Conservation (phyloP, 37 sponge, comb jelly and placozoan genomes). For the Chondrosia reniformis region DNA sequence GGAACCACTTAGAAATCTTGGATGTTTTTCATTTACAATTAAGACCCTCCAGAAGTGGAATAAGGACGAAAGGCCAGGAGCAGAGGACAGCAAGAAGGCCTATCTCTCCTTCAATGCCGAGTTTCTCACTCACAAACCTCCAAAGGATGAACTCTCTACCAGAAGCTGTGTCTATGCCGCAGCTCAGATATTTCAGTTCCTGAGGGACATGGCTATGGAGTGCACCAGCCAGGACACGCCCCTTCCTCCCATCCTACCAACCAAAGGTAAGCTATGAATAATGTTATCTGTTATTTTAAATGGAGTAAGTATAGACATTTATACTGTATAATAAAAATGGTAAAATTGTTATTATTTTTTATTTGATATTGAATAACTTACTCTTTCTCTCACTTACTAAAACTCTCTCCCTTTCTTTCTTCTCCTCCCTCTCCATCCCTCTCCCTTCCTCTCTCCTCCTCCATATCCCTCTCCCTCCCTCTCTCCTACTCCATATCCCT, state of each 20-base stretch:
- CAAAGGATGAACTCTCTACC: conserved; percentile 7
- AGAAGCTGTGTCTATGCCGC: conserved; percentile 51
- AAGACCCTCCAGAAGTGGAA: background rate
- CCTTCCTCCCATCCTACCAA: background rate
- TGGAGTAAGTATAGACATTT: no score
- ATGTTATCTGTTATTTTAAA: no score
- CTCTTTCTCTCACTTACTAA: no score
- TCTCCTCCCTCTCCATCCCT: no score
- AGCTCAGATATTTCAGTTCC: conserved; percentile 69
- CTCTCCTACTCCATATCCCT: background rate
- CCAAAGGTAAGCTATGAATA: no score
- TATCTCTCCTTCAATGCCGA: conserved; percentile 49
- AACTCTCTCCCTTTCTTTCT: no score
- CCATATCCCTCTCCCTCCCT: no score
- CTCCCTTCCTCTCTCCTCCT: no score
- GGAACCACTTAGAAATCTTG: conserved; percentile 64
- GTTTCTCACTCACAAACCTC: conserved; percentile 42
- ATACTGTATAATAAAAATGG: no score
- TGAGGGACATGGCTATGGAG: conserved; percentile 83
- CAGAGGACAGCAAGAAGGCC: background rate
- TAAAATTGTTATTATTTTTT: no score
- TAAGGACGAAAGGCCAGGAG: background rate
- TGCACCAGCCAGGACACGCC: no score
- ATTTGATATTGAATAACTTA: no score
- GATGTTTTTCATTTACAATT: conserved; percentile 57